Percentiles rank a stretch among this genome's conserved stretches.
Conservation (phyloP, 1,140 invertebrate species). For the Trachelipus rathkii region DNA sequence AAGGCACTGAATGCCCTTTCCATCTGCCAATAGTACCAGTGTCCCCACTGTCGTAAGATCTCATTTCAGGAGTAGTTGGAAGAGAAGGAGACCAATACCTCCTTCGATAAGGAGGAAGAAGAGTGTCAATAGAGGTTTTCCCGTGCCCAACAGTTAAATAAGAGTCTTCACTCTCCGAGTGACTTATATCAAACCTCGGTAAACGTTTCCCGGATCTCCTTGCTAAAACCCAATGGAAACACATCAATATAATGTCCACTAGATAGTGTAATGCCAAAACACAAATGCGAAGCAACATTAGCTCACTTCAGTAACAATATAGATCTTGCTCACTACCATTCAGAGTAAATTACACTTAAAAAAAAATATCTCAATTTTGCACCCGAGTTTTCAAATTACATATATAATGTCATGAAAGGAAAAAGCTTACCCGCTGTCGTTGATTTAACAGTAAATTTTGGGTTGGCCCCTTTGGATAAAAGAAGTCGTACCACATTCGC, state of each 20-base stretch:
- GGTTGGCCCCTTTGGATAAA: slow-evolving; percentile 39
- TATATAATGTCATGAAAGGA: no score
- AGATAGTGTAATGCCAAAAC: no score
- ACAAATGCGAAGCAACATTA: no score
- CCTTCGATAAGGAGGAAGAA: not conserved
- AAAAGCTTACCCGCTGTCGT: slow-evolving; percentile 27
- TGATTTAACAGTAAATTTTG: slow-evolving; percentile 38
- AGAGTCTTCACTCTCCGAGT: not conserved
- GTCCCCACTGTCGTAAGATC: not conserved
- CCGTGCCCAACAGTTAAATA: not conserved
- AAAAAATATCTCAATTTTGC: no score
- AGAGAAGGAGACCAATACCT: not conserved
- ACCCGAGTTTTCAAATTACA: no score
- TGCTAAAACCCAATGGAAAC: not conserved
- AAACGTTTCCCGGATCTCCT: not conserved
- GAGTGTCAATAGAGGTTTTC: not conserved
- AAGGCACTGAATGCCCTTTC: slow-evolving; percentile 2
- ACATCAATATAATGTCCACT: no score
- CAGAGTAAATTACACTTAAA: not conserved
- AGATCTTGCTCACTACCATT: no score
- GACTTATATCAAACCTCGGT: not conserved
- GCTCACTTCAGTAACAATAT: no score
- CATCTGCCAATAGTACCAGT: not conserved
- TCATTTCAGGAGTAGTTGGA: not conserved
- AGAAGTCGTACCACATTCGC: slow-evolving; percentile 33